Conservation (phyloP, 2,888 invertebrate species). For the Enchytraeus crypticus region DNA sequence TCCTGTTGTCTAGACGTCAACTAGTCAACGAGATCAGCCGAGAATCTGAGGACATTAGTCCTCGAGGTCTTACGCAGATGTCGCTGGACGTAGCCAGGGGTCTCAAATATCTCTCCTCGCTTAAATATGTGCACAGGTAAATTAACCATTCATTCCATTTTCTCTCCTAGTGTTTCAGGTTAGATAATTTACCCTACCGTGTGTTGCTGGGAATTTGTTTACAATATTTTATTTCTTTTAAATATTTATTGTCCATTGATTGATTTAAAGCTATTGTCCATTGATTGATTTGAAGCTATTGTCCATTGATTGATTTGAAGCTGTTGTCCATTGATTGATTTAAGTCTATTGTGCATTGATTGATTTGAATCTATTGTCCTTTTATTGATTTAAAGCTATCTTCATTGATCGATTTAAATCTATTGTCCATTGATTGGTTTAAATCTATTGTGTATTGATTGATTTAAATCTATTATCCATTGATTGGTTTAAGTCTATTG, state of each 20-base stretch:
- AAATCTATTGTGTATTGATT: too few relatives aligned
- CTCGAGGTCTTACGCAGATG: conserved; percentile 71
- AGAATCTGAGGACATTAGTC: conserved; percentile 64
- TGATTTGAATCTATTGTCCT: background rate
- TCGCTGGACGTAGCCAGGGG: conserved; percentile 79
- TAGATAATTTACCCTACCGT: too few relatives aligned
- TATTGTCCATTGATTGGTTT: too few relatives aligned
- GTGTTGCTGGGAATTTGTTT: background rate
- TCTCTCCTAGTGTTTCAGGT: too few relatives aligned
- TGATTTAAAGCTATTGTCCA: background rate
- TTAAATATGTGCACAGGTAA: conserved; percentile 73
- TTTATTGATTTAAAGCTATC: too few relatives aligned
- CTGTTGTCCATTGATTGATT: background rate
- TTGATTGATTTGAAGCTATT: too few relatives aligned
- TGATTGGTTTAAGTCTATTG: too few relatives aligned
- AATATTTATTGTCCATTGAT: background rate
- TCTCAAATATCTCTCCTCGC: conserved; percentile 70
- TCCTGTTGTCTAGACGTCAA: conserved; percentile 72
- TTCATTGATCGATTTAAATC: too few relatives aligned
- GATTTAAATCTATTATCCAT: too few relatives aligned
- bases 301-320: too few relatives aligned
- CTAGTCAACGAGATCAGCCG: conserved; percentile 55
- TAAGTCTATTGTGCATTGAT: background rate
- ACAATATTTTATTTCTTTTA: background rate
- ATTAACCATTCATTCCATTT: too few relatives aligned